A percentile compares a stretch with the other conserved stretches of the same genome.
These are phyloP conservation scores for Sphyrna mokarran DNA, from an alignment of 2,113 vertebrate species.

Conservation along the genomic window DNA sequence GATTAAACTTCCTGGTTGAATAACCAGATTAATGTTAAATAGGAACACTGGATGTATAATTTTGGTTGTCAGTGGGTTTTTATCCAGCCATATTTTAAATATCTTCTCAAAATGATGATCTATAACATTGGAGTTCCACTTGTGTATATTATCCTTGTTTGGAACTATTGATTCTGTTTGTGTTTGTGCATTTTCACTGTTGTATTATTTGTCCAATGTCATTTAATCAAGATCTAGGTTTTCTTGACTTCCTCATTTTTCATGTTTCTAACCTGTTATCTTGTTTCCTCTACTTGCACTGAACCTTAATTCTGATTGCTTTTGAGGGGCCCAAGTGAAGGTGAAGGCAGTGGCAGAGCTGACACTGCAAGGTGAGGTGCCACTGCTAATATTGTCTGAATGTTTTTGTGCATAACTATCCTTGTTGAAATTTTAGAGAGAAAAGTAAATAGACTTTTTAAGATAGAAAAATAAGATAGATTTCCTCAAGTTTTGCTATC, in stretches of 20 bases:
- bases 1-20: background rate
- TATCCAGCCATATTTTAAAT: background rate
- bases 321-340: conserved; percentile 95
- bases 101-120: background rate
- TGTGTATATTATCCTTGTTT: background rate
- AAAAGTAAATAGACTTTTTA: background rate
- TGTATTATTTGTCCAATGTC: background rate
- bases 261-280: conserved; percentile 40
- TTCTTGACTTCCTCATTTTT: conserved; percentile 55
- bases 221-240: conserved; percentile 41
- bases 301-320: conserved; percentile 64
- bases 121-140: background rate
- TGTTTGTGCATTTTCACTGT: background rate
- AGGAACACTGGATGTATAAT: background rate
- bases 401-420: background rate
- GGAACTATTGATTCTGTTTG: background rate
- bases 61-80: background rate
- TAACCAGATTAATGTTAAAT: background rate
- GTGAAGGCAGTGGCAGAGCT: conserved; percentile 87
- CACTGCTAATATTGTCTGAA: conserved; percentile 43
- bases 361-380: conserved; percentile 87
- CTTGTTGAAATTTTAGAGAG: background rate
- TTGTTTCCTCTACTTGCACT: conserved; percentile 61
- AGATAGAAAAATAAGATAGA: too few species aligned
- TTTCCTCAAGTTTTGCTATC: too few species aligned